A percentile compares a stretch with the other conserved stretches of the same genome.
Conservation (phyloP, 1,140 invertebrate genomes). For the Polypedilum pembai region DNA sequence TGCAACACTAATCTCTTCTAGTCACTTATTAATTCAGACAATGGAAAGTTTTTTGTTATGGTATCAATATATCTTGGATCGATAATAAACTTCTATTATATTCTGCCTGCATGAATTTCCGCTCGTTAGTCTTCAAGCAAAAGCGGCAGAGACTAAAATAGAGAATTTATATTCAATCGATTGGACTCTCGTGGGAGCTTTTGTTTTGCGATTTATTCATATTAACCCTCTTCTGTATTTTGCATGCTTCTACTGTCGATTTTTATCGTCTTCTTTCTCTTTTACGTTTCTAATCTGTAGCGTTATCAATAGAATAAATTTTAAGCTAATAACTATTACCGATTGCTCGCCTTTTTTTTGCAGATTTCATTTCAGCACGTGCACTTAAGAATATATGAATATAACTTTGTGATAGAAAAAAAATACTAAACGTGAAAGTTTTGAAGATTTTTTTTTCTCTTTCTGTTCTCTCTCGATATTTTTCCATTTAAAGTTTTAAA, state of each 20-base stretch:
- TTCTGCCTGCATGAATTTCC: not conserved
- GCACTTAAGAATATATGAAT: no score
- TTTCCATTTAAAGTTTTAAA: no score
- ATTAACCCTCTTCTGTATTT: not conserved
- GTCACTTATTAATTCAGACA: not conserved
- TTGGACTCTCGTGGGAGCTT: constrained; percentile 1
- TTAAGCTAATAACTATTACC: not conserved
- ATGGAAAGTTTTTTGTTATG: not conserved
- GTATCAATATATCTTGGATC: not conserved
- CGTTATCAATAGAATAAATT: not conserved
- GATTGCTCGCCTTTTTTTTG: no score
- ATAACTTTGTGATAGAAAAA: no score
- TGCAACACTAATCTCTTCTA: not conserved
- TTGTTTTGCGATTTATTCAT: constrained; percentile 18
- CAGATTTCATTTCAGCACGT: no score
- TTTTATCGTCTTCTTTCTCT: no score
- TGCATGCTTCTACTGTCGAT: no score
- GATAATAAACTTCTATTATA: constrained; percentile 5
- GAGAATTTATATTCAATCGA: constrained; percentile 15
- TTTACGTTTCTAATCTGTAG: no score
- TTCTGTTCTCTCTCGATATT: no score
- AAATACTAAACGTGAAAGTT: no score
- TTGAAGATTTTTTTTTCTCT: no score
- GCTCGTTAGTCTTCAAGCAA: not conserved
- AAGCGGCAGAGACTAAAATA: no score